Evolutionary conservation across 1,140 invertebrate genomes (phyloP).

Genomic region (Zaprionus taronus): DNA sequence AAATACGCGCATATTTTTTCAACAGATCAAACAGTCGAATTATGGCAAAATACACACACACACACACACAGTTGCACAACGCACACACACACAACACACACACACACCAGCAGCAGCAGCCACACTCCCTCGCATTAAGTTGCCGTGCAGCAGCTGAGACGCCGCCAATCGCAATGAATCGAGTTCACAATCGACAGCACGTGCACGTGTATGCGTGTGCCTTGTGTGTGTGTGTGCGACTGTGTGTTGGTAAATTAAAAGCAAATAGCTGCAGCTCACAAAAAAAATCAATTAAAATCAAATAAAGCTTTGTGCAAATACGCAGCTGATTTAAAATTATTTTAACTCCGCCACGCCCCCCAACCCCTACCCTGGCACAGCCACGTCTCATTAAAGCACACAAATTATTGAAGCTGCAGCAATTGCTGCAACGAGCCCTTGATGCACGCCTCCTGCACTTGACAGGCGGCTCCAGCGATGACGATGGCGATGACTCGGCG

Average conservation of each 20-base stretch:
- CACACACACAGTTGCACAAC: not conserved
- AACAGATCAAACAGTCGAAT: constrained; percentile 38
- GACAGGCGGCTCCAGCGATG: constrained; percentile 24
- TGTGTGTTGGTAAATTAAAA: constrained; percentile 70
- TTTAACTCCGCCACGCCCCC: constrained; percentile 32
- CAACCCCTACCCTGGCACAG: not conserved
- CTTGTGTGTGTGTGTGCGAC: not conserved
- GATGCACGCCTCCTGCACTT: constrained; percentile 7
- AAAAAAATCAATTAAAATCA: constrained; percentile 82
- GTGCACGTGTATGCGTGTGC: constrained; percentile 10
- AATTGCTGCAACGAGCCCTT: not conserved
- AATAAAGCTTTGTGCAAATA: constrained; percentile 81
- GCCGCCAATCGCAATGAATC: constrained; percentile 47
- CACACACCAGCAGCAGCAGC: not conserved
- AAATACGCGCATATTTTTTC: constrained; percentile 68
- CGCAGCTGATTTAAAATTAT: constrained; percentile 77
- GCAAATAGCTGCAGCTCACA: constrained; percentile 57
- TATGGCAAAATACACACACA: constrained; percentile 24
- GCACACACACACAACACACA: not conserved
- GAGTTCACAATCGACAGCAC: constrained; percentile 20
- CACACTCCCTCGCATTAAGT: not conserved
- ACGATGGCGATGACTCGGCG: constrained; percentile 19
- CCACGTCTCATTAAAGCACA: constrained; percentile 63
- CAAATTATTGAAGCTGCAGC: constrained; percentile 63
- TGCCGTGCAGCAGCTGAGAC: constrained; percentile 36